Percentiles rank a stretch among this genome's conserved stretches.
These are phyloP conservation scores for Phaetusa simplex DNA, from an alignment of 2,113 vertebrate species.

Conservation along the genomic window DNA sequence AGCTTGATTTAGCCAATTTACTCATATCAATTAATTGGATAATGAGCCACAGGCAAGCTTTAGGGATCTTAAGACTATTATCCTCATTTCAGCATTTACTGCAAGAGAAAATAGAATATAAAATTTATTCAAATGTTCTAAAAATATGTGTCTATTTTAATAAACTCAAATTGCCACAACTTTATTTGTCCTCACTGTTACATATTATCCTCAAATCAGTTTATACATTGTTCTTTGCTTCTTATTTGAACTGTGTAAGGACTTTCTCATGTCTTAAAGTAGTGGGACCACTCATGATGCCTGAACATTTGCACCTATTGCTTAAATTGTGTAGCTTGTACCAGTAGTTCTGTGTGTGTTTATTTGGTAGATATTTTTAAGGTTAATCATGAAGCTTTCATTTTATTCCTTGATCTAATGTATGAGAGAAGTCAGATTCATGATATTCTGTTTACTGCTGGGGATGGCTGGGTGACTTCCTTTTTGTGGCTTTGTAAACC, in stretches of 20 bases:
- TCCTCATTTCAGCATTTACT: conserved; percentile 48
- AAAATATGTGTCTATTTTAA: neutral
- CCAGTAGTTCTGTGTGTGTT: neutral
- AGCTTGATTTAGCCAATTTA: conserved; percentile 50
- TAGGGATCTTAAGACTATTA: conserved; percentile 23
- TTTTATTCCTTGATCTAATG: neutral
- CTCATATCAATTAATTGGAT: conserved; percentile 63
- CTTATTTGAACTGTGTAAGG: neutral
- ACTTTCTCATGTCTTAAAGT: neutral
- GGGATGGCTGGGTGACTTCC: neutral
- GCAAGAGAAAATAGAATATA: conserved; percentile 15
- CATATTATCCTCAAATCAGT: neutral
- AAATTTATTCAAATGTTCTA: conserved; percentile 23
- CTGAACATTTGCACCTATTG: neutral
- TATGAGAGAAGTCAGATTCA: neutral
- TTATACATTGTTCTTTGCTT: neutral
- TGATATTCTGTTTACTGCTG: neutral
- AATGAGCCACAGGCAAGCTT: conserved; percentile 39
- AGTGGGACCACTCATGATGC: neutral
- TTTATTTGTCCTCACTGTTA: neutral
- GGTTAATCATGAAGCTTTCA: neutral
- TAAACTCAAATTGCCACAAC: neutral
- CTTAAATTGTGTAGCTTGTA: neutral
- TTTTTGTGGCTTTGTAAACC: neutral
- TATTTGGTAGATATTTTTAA: neutral